Evolutionary conservation across 92 coral and sea anemone species (phyloP).

Genomic region (Virgularia gustaviana): DNA sequence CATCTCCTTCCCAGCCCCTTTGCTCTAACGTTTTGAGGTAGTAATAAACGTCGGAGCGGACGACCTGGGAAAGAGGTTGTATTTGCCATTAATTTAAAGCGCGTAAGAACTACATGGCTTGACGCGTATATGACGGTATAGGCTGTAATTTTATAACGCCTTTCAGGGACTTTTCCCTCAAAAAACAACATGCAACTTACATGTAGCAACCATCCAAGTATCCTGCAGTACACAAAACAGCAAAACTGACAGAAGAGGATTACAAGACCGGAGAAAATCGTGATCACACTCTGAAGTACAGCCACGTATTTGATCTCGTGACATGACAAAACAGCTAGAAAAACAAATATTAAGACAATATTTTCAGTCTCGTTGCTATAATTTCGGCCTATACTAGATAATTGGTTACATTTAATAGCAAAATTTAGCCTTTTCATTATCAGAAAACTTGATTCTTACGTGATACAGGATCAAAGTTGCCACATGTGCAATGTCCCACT

Average conservation of each 20-base stretch:
- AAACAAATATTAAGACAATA: background rate
- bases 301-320: conserved; percentile 5
- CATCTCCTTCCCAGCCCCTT: too few relatives aligned
- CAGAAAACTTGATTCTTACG: too few relatives aligned
- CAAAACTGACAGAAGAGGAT: conserved; percentile 6
- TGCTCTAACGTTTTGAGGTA: too few relatives aligned
- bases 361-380: background rate
- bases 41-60: too few relatives aligned
- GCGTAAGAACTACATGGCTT: too few relatives aligned
- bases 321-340: background rate
- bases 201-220: conserved; percentile 34
- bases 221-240: conserved; percentile 23
- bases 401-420: background rate
- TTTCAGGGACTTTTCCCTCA: too few relatives aligned
- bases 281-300: conserved; percentile 1
- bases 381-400: background rate
- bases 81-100: too few relatives aligned
- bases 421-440: background rate
- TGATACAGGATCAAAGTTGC: too few relatives aligned
- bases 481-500: background rate
- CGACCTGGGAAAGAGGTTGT: too few relatives aligned
- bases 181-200: too few relatives aligned
- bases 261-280: conserved; percentile 7
- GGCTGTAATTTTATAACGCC: too few relatives aligned
- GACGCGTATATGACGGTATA: too few relatives aligned